A percentile compares a stretch with the other conserved stretches of the same genome.
Evolutionary conservation across 53 echinoderm and acorn worm species (phyloP).

Genomic region (Paelopatides confundens): DNA sequence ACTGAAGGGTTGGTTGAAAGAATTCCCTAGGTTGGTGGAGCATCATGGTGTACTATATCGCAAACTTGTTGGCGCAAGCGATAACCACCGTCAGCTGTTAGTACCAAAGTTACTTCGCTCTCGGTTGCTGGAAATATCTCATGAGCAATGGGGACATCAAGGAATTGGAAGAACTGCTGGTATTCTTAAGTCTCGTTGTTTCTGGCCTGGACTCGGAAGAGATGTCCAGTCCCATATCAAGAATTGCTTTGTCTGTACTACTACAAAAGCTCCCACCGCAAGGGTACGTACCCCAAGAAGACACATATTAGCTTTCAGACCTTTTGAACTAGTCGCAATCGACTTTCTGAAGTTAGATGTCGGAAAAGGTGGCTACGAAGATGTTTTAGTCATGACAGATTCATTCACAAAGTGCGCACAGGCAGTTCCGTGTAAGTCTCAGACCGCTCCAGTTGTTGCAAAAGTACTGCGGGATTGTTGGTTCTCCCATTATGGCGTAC

Average conservation of each 20-base stretch:
- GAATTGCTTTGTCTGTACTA: conserved; percentile 59
- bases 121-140: too few species aligned
- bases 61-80: not conserved
- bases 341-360: conserved; percentile 65
- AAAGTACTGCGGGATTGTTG: conserved; percentile 49
- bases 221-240: conserved; percentile 58
- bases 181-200: too few species aligned
- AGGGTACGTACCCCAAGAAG: conserved; percentile 49
- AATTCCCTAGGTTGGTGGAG: conserved; percentile 10
- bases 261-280: conserved; percentile 48
- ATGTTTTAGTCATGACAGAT: too few species aligned
- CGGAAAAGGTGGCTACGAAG: too few species aligned
- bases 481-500: conserved; percentile 48
- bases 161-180: not conserved
- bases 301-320: too few species aligned
- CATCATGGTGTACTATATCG: conserved; percentile 53
- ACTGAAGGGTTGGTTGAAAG: too few species aligned
- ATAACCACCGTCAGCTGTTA: not conserved
- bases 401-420: conserved; percentile 56
- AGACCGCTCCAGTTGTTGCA: conserved; percentile 45
- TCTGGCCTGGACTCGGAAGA: conserved; percentile 12
- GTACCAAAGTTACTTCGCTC: not conserved
- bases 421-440: conserved; percentile 57
- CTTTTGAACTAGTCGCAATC: too few species aligned
- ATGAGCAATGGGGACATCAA: too few species aligned